phyloP scores from a whole-genome alignment of 2,113 vertebrate species.

The Tapirus terrestris region DNA sequence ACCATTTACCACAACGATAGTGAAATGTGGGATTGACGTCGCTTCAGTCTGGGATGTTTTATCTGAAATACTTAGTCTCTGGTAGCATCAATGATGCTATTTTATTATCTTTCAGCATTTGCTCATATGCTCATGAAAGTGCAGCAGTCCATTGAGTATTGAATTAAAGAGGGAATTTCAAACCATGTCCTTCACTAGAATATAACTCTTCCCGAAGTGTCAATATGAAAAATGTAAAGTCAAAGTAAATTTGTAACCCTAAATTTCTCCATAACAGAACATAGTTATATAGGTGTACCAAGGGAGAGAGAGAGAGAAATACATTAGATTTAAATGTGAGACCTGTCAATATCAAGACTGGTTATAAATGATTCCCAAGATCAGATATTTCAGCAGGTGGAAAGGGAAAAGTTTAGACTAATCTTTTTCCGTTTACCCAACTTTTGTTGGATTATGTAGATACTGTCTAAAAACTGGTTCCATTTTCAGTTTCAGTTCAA shows the following conservation, averaged over 20 bases:
- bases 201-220: neutral
- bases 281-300: neutral
- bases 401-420: neutral
- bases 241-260: neutral
- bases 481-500: neutral
- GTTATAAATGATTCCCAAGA: neutral
- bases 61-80: constrained; percentile 68
- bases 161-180: neutral
- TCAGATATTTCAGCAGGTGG: neutral
- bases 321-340: neutral
- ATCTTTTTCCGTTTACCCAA: neutral
- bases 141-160: neutral
- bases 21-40: constrained; percentile 73
- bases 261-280: neutral
- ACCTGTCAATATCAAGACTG: neutral
- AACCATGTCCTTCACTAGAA: neutral
- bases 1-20: constrained; percentile 71
- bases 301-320: neutral
- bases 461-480: neutral
- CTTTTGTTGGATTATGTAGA: neutral
- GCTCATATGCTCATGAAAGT: constrained; percentile 24
- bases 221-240: constrained; percentile 31
- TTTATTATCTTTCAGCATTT: constrained; percentile 59
- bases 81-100: constrained; percentile 38
- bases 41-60: constrained; percentile 74